phyloP scores from a whole-genome alignment of 1,140 invertebrate genomes.

The Temnothorax longispinosus region DNA sequence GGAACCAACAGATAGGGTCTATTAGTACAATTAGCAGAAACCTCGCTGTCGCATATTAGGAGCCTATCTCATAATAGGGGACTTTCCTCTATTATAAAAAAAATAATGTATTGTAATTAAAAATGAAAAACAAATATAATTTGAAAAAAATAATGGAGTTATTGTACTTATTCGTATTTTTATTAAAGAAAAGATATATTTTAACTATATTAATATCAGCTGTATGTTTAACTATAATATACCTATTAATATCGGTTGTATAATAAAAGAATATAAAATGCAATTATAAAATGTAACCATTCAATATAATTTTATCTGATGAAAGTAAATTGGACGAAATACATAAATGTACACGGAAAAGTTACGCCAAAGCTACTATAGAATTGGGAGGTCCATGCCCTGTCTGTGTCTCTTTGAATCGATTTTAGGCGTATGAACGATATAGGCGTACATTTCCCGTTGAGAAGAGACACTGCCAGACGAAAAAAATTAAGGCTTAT shows the following conservation, averaged over 20 bases:
- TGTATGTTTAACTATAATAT: not conserved
- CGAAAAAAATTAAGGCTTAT: not conserved
- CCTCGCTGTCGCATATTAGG: too few relatives aligned
- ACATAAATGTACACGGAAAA: constrained; percentile 1
- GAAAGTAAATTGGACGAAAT: not conserved
- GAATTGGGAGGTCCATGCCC: constrained; percentile 74
- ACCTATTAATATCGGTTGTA: not conserved
- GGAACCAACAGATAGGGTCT: too few relatives aligned
- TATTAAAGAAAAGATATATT: not conserved
- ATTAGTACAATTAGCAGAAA: too few relatives aligned
- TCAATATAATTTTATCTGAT: not conserved
- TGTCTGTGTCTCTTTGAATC: constrained; percentile 78
- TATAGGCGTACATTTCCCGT: constrained; percentile 63
- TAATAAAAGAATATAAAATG: not conserved
- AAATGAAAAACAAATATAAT: not conserved
- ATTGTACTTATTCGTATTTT: not conserved
- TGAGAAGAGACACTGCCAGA: not conserved
- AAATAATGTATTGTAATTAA: not conserved
- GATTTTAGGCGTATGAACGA: constrained; percentile 78
- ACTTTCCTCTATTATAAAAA: not conserved
- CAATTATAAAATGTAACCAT: not conserved
- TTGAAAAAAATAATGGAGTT: not conserved
- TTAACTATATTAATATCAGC: not conserved
- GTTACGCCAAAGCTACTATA: constrained; percentile 71
- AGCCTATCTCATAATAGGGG: too few relatives aligned